Evolutionary conservation across 2,113 vertebrate genomes (phyloP), one percentile per base, ranked within the genome.

Genomic region (Puffinus mauretanicus): DNA sequence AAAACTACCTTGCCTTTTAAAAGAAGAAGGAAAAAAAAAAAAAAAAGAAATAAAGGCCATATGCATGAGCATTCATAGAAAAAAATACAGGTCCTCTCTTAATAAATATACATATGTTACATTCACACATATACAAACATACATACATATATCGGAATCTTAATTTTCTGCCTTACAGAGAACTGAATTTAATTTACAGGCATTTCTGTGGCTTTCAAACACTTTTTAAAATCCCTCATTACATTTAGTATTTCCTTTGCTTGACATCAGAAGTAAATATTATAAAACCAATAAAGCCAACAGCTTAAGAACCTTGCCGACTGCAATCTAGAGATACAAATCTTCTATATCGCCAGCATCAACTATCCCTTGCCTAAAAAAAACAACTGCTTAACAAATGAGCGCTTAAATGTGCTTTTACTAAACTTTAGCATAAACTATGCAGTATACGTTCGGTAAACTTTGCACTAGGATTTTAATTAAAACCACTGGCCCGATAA

Each of bases 381-480:
- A 52, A 46, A 0, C 40, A 91, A 42, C 30, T 7, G 16, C 34
- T 90, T 76, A 82, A 86, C 47, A 95, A 95, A 73, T 16, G 17
- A 85, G 34, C 7, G 20, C 57, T 85, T 91, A 69, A 93, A 80
- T 19, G 26, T 32, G 66, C 34, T 93, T 95, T 94, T 64, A 83
- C 46, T 58, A 29, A 90, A 61, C 40, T 64, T 76, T 1, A 95
- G 55, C 47, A 78, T 30, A 19, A 91, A 83, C 44, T 15, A 24
- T 9, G 21, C 42, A 26, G n/a, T 2, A 4, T 52, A 9, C 36
- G 36, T 61, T 90, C 2, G 5, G 54, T 82, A 75, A 84, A 71
- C 47, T 80, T 85, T 93, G 27, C 44, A 32, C 46, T 42, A 21
- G 13, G 42, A 34, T 88, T 97, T 94, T 90, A 90, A 96, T 94